phyloP scores from a whole-genome alignment of 2,888 invertebrate genomes.

The Drosophila dives region DNA sequence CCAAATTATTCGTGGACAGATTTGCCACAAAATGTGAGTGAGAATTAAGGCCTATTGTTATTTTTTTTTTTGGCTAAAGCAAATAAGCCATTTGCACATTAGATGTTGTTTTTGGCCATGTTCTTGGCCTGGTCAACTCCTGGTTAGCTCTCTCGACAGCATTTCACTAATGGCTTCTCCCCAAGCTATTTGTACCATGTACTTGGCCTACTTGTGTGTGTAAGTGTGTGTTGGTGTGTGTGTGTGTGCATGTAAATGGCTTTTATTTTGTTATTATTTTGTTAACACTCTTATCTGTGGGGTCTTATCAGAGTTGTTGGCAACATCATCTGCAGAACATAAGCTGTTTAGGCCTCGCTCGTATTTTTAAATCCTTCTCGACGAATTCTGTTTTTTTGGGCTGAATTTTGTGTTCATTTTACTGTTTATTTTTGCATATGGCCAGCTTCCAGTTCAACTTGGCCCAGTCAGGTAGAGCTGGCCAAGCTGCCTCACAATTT shows the following conservation, averaged over 20 bases:
- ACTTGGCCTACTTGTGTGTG: conserved; percentile 20
- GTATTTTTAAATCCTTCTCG: conserved; percentile 62
- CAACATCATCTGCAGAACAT: conserved; percentile 41
- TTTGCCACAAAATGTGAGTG: conserved; percentile 8
- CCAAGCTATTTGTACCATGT: conserved; percentile 1
- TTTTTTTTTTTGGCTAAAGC: conserved; percentile 27
- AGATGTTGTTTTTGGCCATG: conserved; percentile 10
- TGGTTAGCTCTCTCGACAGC: conserved; percentile 51
- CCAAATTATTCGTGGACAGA: conserved; percentile 12
- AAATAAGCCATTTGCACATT: conserved; percentile 49
- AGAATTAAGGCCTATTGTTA: conserved; percentile 28
- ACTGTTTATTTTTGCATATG: conserved; percentile 11
- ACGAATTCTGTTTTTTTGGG: not conserved
- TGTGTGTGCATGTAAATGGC: conserved; percentile 63
- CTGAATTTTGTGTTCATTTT: conserved; percentile 2
- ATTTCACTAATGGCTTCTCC: conserved; percentile 65
- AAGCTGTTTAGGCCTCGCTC: conserved; percentile 67
- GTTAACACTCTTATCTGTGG: conserved; percentile 70
- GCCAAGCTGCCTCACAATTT: conserved; percentile 2
- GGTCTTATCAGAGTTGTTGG: conserved; percentile 53
- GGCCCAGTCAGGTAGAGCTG: conserved; percentile 31
- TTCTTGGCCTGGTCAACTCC: conserved; percentile 14
- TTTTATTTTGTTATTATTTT: conserved; percentile 78
- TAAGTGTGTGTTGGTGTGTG: conserved; percentile 47
- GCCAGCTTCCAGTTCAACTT: conserved; percentile 2